Evolutionary conservation across 2,888 invertebrate species (phyloP).

Genomic region (Phyllotreta cruciferae): DNA sequence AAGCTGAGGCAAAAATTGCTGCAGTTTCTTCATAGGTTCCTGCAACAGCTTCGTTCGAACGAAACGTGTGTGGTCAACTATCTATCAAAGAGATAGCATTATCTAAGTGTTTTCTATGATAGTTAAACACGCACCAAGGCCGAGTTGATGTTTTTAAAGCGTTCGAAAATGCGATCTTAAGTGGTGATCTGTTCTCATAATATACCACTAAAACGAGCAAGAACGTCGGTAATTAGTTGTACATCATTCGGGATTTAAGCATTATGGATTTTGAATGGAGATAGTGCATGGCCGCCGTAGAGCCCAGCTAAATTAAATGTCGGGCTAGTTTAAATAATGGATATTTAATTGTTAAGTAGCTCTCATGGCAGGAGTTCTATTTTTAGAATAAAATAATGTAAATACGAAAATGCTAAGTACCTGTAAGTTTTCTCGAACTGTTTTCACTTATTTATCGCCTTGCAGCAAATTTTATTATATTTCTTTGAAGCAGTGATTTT

Average conservation of each 20-base stretch:
- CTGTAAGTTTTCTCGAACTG: too few relatives aligned
- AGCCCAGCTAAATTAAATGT: background rate
- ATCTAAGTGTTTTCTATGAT: slow-evolving; percentile 32
- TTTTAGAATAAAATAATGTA: too few relatives aligned
- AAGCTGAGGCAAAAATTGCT: background rate
- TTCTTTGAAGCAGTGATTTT: too few relatives aligned
- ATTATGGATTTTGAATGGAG: slow-evolving; percentile 12
- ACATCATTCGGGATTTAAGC: slow-evolving; percentile 20
- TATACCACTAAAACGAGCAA: slow-evolving; percentile 22
- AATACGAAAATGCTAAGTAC: too few relatives aligned
- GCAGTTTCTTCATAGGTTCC: slow-evolving; percentile 10
- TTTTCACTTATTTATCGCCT: too few relatives aligned
- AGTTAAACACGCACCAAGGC: slow-evolving; percentile 29
- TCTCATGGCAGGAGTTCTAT: too few relatives aligned
- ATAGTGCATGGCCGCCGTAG: slow-evolving; percentile 13
- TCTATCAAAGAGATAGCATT: slow-evolving; percentile 23
- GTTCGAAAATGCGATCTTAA: slow-evolving; percentile 27
- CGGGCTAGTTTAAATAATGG: background rate
- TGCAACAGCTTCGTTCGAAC: slow-evolving; percentile 19
- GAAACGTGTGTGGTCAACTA: slow-evolving; percentile 30
- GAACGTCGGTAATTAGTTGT: slow-evolving; percentile 22
- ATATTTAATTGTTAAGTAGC: slow-evolving; percentile 8
- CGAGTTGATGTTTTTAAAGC: slow-evolving; percentile 24
- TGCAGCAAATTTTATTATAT: too few relatives aligned
- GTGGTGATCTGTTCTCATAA: slow-evolving; percentile 31